Evolutionary conservation across 2,797 vertebrate species (phyloP), one percentile per base, ranked within the genome.

Genomic region (Rhabdomys pumilio): DNA sequence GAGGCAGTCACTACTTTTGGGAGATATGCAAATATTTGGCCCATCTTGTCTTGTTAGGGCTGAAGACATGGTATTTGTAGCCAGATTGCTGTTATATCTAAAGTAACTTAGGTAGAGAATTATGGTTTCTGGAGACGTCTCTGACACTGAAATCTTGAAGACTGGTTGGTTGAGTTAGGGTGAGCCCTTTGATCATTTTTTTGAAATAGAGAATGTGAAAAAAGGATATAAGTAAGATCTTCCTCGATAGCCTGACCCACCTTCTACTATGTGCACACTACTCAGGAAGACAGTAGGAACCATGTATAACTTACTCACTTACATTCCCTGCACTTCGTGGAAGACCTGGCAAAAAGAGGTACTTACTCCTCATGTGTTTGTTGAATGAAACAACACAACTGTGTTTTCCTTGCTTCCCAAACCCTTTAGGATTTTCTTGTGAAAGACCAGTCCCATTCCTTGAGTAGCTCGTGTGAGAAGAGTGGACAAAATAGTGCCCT

Each of bases 331-430:
- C 5, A 85, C 88, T 20, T n/a, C 3, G 6, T 65, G 38, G 57
- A 65, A 34, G 24, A 89, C 61, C 13, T 83, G 67, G 26, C 85
- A 50, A 31, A 59, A 91, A 38, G n/a, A 34, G 1, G 24, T 69
- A 2, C 15, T 89, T 75, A 44, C 6, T 34, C 76, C 72, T 7
- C 41, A 50, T 73, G 24, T 82, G 44, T 38, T 69, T 73, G 11
- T 65, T 85, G 65, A 89, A 82, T 83, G 57, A 89, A 91, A 31
- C n/a, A 38, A 50, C 24, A 84, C 67, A 86, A 87, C 73, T 53
- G 75, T 3, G 69, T 38, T 69, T 72, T 19, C n/a, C 38, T 72
- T 72, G 19, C n/a, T 72, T 72, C 69, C 7, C 7, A 3, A 38
- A 72, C 17, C 69, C 69, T 72, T 38, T 72, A 72, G n/a, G n/a